Percentiles rank a stretch among this genome's conserved stretches.
phyloP scores from a whole-genome alignment of 2,888 invertebrate genomes.

The Mactromeris polynyma region DNA sequence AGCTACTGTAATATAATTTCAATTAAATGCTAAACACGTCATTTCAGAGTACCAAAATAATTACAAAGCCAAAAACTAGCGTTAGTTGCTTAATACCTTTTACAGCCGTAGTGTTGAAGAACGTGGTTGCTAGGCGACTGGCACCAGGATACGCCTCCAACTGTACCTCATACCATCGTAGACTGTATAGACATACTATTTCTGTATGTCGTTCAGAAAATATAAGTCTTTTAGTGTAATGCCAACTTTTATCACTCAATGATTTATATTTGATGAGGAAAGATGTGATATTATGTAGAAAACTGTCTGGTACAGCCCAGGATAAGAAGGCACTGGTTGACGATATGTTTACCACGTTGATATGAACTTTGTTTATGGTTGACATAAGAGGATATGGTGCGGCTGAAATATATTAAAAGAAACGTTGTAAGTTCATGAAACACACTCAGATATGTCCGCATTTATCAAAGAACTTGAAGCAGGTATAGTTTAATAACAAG shows the following conservation, averaged over 20 bases:
- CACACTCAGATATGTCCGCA: no score
- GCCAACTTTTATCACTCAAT: slow-evolving; percentile 49
- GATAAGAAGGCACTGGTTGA: slow-evolving; percentile 50
- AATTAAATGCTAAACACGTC: no score
- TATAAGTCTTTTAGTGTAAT: slow-evolving; percentile 50
- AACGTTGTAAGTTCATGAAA: no score
- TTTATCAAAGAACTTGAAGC: no score
- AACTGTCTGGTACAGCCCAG: slow-evolving; percentile 41
- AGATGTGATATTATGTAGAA: slow-evolving; percentile 40
- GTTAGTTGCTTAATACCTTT: slow-evolving; percentile 32
- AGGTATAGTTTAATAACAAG: no score
- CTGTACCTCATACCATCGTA: slow-evolving; percentile 58
- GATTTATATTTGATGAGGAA: slow-evolving; percentile 57
- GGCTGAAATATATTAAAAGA: not conserved
- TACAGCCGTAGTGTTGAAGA: slow-evolving; percentile 57
- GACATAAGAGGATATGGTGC: not conserved
- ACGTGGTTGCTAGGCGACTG: slow-evolving; percentile 49
- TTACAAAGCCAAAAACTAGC: no score
- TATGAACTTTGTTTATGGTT: slow-evolving; percentile 10
- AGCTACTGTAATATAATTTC: no score
- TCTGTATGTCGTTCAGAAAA: slow-evolving; percentile 36
- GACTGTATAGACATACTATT: slow-evolving; percentile 47
- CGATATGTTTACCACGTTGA: slow-evolving; percentile 38
- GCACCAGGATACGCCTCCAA: slow-evolving; percentile 49
- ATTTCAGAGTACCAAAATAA: no score